Base-by-base conservation (phyloP, 1,140 invertebrate genomes). In the Paralvinella palmiformis region DNA sequence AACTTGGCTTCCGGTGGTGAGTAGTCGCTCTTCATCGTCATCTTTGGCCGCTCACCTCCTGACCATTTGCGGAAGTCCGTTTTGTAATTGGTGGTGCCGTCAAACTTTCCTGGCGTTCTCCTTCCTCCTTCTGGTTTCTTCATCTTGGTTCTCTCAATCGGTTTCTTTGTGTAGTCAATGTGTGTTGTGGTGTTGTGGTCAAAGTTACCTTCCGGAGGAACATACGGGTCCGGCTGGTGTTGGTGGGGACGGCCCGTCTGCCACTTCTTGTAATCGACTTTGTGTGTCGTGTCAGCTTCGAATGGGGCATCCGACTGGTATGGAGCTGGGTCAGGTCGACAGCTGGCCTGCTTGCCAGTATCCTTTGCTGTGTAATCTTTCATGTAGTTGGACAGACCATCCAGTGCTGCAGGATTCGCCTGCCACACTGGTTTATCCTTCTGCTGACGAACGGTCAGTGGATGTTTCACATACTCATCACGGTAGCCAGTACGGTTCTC, bases 21-120 rank as follows among this genome's bases (percentile, higher is more conserved):
- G 62, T 81, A 82, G 2, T 75, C 74, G 6, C 69, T 67, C 53
- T 71, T 71, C 32, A 59, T 66, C 7, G 59, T 66, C 2, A 69
- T 64, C 48, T 68, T 62, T 15, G 66, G 68, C 64, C 72, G 67
- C 13, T 73, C 67, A 36, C 67, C 70, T 10, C 72, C 64, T 10
- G 72, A 68, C 78, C 76, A 79, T 53, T 75, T 73, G 33, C 69
- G 71, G 72, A 71, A 82, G 64, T 82, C 78, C n/a, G 69, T 60
- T 6, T 63, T 69, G 69, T 81, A 80, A 58, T 74, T 81, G 31
- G 80, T 81, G 10, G 67, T 70, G 7, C 74, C 78, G 45, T 81
- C 73, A 65, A 81, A 80, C 45, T 72, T 70, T 7, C 65, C 69
- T n/a, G 69, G 65, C 6, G 58, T 53, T 27, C 75, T 75, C 62